phyloP scores from a whole-genome alignment of 2,797 vertebrate genomes.

The Eremophila alpestris region DNA sequence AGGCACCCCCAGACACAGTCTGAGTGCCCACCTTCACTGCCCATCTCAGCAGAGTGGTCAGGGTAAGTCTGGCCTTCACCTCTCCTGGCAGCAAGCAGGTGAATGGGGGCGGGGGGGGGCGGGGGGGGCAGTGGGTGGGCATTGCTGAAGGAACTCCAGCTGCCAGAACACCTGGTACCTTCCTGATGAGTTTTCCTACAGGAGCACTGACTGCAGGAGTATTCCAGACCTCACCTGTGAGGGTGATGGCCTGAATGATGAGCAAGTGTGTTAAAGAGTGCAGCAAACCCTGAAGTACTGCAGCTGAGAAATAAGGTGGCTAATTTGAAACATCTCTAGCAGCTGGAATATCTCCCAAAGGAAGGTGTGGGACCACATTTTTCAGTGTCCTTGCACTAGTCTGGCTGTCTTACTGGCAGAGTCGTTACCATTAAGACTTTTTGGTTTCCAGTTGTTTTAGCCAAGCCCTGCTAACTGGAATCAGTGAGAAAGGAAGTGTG shows the following conservation, averaged over 20 bases:
- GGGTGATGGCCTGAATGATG: not conserved
- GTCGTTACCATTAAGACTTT: not conserved
- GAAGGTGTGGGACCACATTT: not conserved
- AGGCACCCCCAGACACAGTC: slow-evolving; percentile 69
- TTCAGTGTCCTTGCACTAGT: not conserved
- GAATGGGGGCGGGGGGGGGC: not conserved
- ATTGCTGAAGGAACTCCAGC: not conserved
- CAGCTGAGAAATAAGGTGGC: not conserved
- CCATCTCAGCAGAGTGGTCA: slow-evolving; percentile 83
- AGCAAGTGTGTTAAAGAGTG: not conserved
- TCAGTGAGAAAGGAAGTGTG: not conserved
- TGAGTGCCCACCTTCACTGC: slow-evolving; percentile 81
- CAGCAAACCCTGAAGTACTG: not conserved
- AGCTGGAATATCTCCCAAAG: not conserved
- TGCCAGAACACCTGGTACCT: not conserved
- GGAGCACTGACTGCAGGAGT: not conserved
- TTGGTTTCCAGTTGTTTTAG: not conserved
- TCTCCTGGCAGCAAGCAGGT: not conserved
- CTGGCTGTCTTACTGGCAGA: not conserved
- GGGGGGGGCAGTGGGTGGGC: no score
- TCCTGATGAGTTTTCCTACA: not conserved
- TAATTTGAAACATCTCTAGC: not conserved
- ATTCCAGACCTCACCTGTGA: not conserved
- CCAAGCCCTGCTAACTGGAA: not conserved
- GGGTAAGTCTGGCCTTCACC: slow-evolving; percentile 79